Base-by-base conservation (phyloP, 2,797 vertebrate genomes). In the Phrynocephalus forsythii region DNA sequence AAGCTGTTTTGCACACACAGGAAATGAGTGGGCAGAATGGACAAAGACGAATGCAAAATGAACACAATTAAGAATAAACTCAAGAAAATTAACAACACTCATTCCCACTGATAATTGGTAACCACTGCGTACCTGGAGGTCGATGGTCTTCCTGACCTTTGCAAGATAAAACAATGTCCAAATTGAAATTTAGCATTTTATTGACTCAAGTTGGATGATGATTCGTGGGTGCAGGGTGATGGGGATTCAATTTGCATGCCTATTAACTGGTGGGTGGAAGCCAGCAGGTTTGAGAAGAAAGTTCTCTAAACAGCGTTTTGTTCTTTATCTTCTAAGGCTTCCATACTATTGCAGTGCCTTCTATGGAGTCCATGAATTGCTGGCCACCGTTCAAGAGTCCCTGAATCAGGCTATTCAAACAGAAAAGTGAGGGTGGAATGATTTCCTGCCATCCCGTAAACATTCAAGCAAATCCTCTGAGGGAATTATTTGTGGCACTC, bases 111-210 rank as follows among this genome's bases (percentile, higher is more conserved):
- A 68, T 69, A 86, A 79, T 86, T 73, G 44, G 75, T 84, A 84
- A 50, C 30, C 18, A 1, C 1, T 20, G 0, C 3, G 15, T 3
- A 0, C 26, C 83, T 48, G 38, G 16, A 56, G 67, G 50, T 6
- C 18, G 44, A 28, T 5, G 22, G 82, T 50, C 84, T 2, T 44
- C 3, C 50, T 89, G 73, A 75, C 22, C 68, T 78, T 3, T 81
- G 71, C 24, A 67, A 85, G 71, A 56, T 81, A 48, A 5, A 81
- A 38, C 66, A 66, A 73, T 50, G n/a, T 75, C 56, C n/a, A 79
- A 79, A 88, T 44, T 79, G 82, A 84, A 84, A 84, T 84, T 10
- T 73, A 78, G 84, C 28, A 56, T 85, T 85, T 66, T 79, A 79
- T 84, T 50, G 68, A 44, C 69, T 88, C 24, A 3, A 6, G 72